Base-by-base conservation (phyloP, 2,113 vertebrate genomes). In the Hiodon alosoides region DNA sequence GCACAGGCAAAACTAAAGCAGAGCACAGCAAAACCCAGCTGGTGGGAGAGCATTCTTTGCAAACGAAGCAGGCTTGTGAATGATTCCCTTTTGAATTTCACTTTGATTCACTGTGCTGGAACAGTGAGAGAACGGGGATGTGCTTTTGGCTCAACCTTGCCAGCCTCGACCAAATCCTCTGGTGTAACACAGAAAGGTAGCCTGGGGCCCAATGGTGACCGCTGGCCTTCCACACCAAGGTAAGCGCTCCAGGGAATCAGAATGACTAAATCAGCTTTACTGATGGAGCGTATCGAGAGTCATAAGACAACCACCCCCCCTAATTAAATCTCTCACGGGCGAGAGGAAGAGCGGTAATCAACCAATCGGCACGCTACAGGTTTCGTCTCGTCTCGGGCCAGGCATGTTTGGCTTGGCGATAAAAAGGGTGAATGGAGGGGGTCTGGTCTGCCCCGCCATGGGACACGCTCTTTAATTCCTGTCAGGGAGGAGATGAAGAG, bases 281-380 rank as follows among this genome's bases (percentile, higher is more conserved):
- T 62, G 51, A 71, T 53, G 31, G 13, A 55, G 68, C 60, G 31
- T 70, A 50, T 67, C 72, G 79, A 84, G 74, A 72, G 77, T 88
- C 82, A 83, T 74, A 78, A 86, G 81, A 88, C 77, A 61, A 62
- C 70, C 78, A 61, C 79, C 71, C 76, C 77, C 66, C 81, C 74
- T 82, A 81, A 87, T 87, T 89, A 76, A 75, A 85, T 81, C 87
- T 85, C 73, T 80, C 76, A 77, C 76, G 81, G 80, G 67, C 55
- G 78, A 65, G 75, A 66, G 76, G 80, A 81, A 79, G 80, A 76
- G 68, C 74, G 74, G 73, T 71, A 66, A 57, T 57, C 55, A 79
- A 84, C 82, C 85, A 82, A 83, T 79, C 77, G 79, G 78, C 67
- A 80, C 75, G 61, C 16, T 73, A 74, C 77, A 47, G 69, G 74